These are phyloP conservation scores for Drosophila aldrichi DNA, from an alignment of 2,888 invertebrate species.

Conservation along the genomic window DNA sequence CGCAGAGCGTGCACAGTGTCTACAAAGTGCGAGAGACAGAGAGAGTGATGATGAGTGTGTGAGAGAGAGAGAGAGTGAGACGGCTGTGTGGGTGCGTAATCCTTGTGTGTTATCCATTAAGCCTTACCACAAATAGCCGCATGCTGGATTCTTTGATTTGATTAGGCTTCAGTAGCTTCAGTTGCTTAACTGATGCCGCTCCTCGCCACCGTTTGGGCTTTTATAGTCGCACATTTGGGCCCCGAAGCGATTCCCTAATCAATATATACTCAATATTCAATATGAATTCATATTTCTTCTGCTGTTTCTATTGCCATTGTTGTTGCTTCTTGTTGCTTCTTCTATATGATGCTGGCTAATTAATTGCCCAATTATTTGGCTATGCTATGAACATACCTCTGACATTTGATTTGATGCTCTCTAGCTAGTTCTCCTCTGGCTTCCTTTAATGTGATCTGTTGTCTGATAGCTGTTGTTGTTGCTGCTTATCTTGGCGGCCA, in stretches of 20 bases:
- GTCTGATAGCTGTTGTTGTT: conserved; percentile 32
- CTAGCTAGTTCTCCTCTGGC: conserved; percentile 27
- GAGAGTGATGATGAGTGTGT: neutral
- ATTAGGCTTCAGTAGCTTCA: conserved; percentile 55
- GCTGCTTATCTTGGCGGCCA: conserved; percentile 29
- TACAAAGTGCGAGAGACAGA: conserved; percentile 22
- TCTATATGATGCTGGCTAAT: conserved; percentile 68
- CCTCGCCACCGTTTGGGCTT: conserved; percentile 59
- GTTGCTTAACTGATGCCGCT: conserved; percentile 71
- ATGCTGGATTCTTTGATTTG: conserved; percentile 58
- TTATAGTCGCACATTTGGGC: conserved; percentile 67
- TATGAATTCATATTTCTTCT: conserved; percentile 35
- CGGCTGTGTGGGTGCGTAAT: conserved; percentile 25
- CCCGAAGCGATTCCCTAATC: conserved; percentile 53
- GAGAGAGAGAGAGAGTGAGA: neutral
- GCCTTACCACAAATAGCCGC: conserved; percentile 80
- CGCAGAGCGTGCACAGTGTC: conserved; percentile 69
- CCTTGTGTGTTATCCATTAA: conserved; percentile 29
- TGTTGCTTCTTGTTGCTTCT: conserved; percentile 27
- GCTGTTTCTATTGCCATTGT: neutral
- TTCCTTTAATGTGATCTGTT: conserved; percentile 72
- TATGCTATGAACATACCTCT: conserved; percentile 74
- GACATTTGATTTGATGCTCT: conserved; percentile 70
- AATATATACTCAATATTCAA: conserved; percentile 42
- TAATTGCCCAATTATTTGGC: conserved; percentile 80